Base-by-base conservation (phyloP, 2,888 invertebrate species). In the Trachelus tabidus region DNA sequence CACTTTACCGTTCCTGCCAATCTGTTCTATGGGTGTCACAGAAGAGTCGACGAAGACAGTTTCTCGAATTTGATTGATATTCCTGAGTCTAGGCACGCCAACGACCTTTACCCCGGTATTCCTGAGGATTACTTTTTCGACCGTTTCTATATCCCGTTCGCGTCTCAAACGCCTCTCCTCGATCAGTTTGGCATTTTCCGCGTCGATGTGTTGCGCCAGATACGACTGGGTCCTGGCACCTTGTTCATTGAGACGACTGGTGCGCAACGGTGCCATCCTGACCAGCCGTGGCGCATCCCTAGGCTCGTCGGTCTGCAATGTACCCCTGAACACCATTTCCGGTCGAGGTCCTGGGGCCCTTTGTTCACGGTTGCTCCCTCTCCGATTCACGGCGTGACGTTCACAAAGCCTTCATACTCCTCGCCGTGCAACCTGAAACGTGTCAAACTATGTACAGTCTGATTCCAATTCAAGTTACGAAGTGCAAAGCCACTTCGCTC, bases 281-380 rank as follows among this genome's bases (percentile, higher is more conserved):
- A 90, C 88, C 77, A 90, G 78, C 69, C 82, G 87, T 11, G 90
- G 89, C 4, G 86, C 88, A 80, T 90, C 89, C 75, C 87, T 83
- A 1, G 89, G 87, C 79, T 90, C 89, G 79, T 89, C 90, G n/a
- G 89, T 89, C 78, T 90, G 89, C 76, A 89, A 81, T 78, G 87
- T 89, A 69, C 89, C 89, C 77, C 89, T 85, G 83, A 90, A 89
- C 23, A 90, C 90, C 90, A 90, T 90, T 75, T 81, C 86, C 35
- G 69, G 69, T 23, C n/a, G 33, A n/a, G 71, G 12, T 30, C 71
- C 71, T 33, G 71, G 33, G 12, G 71, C 31, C 71, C 15, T 40
- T 40, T 40, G 40, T 40, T 40, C 40, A 40, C 40, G 15, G 40
- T 15, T 40, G 40, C 40, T 40, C 15, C 40, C 40, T 40, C 40